Evolutionary conservation across 1,140 invertebrate genomes (phyloP).

Genomic region (Dryas iulia): DNA sequence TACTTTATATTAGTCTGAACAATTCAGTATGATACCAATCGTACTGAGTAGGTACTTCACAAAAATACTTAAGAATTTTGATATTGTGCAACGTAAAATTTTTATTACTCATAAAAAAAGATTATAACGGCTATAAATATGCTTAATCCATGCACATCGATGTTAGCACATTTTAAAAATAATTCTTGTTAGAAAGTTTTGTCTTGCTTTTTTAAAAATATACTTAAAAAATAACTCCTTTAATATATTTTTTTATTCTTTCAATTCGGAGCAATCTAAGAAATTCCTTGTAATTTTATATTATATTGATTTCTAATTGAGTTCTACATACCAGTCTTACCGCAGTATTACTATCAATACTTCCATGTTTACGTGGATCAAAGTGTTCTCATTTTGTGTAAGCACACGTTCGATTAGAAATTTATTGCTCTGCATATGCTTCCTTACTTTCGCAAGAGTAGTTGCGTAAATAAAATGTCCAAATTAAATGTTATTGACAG

Average conservation of each 20-base stretch:
- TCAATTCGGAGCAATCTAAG: neutral
- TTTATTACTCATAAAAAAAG: conserved; percentile 1
- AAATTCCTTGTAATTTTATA: neutral
- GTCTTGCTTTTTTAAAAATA: too few relatives aligned
- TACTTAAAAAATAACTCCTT: too few relatives aligned
- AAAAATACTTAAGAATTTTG: neutral
- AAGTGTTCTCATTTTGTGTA: conserved; percentile 52
- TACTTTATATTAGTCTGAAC: too few relatives aligned
- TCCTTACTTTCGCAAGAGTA: conserved; percentile 44
- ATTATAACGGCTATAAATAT: neutral
- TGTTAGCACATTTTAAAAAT: neutral
- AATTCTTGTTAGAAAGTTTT: too few relatives aligned
- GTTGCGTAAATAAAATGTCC: conserved; percentile 17
- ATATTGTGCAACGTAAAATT: neutral
- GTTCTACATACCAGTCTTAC: neutral
- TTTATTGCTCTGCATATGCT: conserved; percentile 54
- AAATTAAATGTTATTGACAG: conserved; percentile 1
- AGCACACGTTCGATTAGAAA: conserved; percentile 41
- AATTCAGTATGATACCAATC: too few relatives aligned
- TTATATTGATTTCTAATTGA: neutral
- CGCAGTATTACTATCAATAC: conserved; percentile 13
- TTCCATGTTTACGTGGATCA: conserved; percentile 47
- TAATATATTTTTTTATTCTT: neutral
- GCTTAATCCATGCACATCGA: neutral
- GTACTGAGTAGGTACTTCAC: neutral